phyloP scores from a whole-genome alignment of 1,140 invertebrate genomes.

The Drosophila saltans region DNA sequence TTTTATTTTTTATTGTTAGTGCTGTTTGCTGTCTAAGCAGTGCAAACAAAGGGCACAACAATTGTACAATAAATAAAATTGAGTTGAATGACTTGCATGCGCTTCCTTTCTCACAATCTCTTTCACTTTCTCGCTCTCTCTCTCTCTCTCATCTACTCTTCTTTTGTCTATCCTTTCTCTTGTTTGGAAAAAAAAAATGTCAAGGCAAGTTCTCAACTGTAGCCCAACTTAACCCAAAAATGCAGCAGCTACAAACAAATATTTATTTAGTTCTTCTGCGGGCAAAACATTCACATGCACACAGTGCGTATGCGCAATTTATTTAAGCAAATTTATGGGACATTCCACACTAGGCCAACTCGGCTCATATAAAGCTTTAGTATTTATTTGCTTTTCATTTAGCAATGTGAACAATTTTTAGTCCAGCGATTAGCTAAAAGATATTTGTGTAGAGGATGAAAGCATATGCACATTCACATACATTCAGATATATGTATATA shows the following conservation, averaged over 20 bases:
- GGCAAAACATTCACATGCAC: constrained; percentile 22
- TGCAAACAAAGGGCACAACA: constrained; percentile 39
- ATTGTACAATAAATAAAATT: constrained; percentile 63
- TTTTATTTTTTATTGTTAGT: constrained; percentile 21
- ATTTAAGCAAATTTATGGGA: constrained; percentile 54
- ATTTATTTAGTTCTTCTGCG: constrained; percentile 52
- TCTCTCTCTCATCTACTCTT: background rate
- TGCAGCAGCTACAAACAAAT: constrained; percentile 34
- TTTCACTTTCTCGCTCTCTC: background rate
- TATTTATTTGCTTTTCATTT: constrained; percentile 60
- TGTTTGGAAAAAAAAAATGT: constrained; percentile 59
- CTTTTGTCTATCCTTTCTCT: constrained; percentile 3
- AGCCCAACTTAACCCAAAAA: constrained; percentile 47
- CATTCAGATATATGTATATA: background rate
- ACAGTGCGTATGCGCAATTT: constrained; percentile 63
- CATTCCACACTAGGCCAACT: constrained; percentile 43
- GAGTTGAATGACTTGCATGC: constrained; percentile 67
- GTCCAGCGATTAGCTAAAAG: constrained; percentile 11
- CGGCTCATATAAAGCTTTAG: constrained; percentile 30
- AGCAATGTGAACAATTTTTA: constrained; percentile 25
- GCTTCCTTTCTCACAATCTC: constrained; percentile 22
- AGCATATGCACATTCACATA: background rate
- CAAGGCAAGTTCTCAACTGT: constrained; percentile 55
- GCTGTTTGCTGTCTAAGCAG: constrained; percentile 31
- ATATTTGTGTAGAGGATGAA: constrained; percentile 4